These are phyloP conservation scores for Cynoglossus semilaevis DNA, from an alignment of 2,113 vertebrate species.

Conservation along the genomic window DNA sequence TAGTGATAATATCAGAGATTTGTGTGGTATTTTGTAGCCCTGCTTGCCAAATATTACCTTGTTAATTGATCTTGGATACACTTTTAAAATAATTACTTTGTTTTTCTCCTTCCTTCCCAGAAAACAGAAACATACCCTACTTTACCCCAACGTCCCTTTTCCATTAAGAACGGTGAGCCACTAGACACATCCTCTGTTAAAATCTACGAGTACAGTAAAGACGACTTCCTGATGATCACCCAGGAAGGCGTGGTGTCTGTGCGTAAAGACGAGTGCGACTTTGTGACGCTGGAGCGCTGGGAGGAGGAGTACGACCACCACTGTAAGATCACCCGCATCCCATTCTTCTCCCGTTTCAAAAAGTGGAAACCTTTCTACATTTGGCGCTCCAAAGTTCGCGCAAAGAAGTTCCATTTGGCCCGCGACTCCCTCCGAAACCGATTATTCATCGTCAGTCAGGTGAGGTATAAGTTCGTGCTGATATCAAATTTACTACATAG, in stretches of 20 bases:
- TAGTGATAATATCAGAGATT: no score
- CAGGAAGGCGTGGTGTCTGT: slow-evolving; percentile 66
- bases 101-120: slow-evolving; percentile 13
- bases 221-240: slow-evolving; percentile 79
- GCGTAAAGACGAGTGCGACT: slow-evolving; percentile 59
- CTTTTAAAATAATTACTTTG: neutral
- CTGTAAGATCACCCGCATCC: slow-evolving; percentile 74
- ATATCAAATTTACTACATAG: no score
- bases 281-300: slow-evolving; percentile 72
- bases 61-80: no score
- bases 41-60: no score
- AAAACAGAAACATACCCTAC: slow-evolving; percentile 26
- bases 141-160: slow-evolving; percentile 55
- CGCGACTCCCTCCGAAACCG: slow-evolving; percentile 64
- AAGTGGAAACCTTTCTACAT: slow-evolving; percentile 81
- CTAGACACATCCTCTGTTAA: slow-evolving; percentile 42
- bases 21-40: no score
- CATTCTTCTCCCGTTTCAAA: slow-evolving; percentile 81
- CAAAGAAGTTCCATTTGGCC: slow-evolving; percentile 72
- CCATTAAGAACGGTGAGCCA: slow-evolving; percentile 14
- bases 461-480: slow-evolving; percentile 45
- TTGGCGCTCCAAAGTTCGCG: slow-evolving; percentile 79
- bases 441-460: slow-evolving; percentile 79
- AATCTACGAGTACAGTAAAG: slow-evolving; percentile 70
- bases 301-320: slow-evolving; percentile 77